Percentiles rank a stretch among this genome's conserved stretches.
Conservation (phyloP, 2,797 vertebrate species). For the Notolepis coatsorum region DNA sequence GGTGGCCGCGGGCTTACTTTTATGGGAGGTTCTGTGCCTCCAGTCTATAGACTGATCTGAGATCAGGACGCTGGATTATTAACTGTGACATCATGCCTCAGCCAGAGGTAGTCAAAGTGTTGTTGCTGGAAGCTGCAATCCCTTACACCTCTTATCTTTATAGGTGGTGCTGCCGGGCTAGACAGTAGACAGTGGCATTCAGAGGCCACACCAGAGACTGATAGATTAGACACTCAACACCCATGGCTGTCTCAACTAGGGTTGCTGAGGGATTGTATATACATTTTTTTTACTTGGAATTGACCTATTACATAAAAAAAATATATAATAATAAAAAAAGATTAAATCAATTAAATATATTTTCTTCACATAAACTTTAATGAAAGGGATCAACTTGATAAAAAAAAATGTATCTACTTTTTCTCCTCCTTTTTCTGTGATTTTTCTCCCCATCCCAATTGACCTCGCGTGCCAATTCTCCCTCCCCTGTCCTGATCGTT, state of each 20-base stretch:
- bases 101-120: conserved; percentile 36
- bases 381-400: too few relatives aligned
- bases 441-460: too few relatives aligned
- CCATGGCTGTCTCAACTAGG: conserved; percentile 43
- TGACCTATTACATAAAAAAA: too few relatives aligned
- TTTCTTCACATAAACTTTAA: too few relatives aligned
- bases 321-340: too few relatives aligned
- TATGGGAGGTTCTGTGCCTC: conserved; percentile 23
- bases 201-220: conserved; percentile 47
- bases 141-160: conserved; percentile 17
- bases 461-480: too few relatives aligned
- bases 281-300: too few relatives aligned
- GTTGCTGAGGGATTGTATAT: too few relatives aligned
- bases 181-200: conserved; percentile 58
- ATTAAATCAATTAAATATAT: too few relatives aligned
- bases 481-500: too few relatives aligned
- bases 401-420: too few relatives aligned
- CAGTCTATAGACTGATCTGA: conserved; percentile 57
- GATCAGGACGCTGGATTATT: conserved; percentile 51
- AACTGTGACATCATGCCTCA: conserved; percentile 43
- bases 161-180: background rate
- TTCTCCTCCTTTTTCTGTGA: too few relatives aligned
- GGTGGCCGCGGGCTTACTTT: conserved; percentile 28
- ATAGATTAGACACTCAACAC: conserved; percentile 34
- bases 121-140: conserved; percentile 26